Conservation (phyloP, 2,888 invertebrate genomes). For the Thymelicus sylvestris region DNA sequence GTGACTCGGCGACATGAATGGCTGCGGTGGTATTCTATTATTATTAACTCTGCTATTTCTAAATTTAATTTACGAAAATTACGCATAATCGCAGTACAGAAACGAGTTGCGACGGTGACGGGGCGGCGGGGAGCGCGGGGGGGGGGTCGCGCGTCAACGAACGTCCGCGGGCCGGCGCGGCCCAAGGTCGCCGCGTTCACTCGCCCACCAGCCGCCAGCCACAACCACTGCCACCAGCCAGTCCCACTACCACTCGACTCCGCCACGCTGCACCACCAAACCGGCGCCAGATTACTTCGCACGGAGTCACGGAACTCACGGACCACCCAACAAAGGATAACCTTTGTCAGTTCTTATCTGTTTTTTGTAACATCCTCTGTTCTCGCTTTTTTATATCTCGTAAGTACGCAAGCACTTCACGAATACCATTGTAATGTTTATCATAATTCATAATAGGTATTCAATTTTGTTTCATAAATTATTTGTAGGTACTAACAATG, state of each 20-base stretch:
- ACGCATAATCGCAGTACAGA: constrained; percentile 64
- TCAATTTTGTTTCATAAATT: not conserved
- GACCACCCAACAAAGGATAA: constrained; percentile 18
- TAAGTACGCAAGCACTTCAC: not conserved
- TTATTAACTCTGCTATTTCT: constrained; percentile 47
- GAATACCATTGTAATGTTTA: constrained; percentile 3
- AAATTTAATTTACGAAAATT: constrained; percentile 62
- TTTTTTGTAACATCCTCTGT: constrained; percentile 5
- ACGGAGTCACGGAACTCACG: constrained; percentile 12
- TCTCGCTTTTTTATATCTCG: constrained; percentile 2
- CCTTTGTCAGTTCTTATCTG: constrained; percentile 1
- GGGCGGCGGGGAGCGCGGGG: constrained; percentile 46
- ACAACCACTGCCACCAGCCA: constrained; percentile 48
- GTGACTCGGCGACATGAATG: constrained; percentile 32
- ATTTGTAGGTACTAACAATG: not conserved
- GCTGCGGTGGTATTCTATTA: constrained; percentile 40
- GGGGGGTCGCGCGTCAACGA: constrained; percentile 74
- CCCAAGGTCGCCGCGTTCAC: constrained; percentile 74
- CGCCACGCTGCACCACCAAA: constrained; percentile 47
- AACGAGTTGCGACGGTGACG: constrained; percentile 65
- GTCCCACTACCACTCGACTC: constrained; percentile 46
- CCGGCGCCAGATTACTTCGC: constrained; percentile 9
- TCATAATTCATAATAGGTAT: too few species aligned
- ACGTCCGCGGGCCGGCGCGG: constrained; percentile 80
- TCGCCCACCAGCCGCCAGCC: constrained; percentile 46